phyloP scores from a whole-genome alignment of 2,888 invertebrate genomes.

The Acanthosepion pharaonis region DNA sequence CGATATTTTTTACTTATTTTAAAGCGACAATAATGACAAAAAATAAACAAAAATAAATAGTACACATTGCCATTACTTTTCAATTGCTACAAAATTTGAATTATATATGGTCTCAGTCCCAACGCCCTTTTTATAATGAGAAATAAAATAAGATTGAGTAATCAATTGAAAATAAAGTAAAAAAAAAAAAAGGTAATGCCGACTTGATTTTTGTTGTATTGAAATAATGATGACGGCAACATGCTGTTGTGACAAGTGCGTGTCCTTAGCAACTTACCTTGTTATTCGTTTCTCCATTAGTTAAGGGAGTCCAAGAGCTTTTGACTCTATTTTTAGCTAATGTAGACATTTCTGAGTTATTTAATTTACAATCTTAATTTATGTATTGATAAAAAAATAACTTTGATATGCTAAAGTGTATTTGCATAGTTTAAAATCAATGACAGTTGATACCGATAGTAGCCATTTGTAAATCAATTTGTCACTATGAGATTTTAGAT shows the following conservation, averaged over 20 bases:
- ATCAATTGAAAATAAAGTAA: too few species aligned
- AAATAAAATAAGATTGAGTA: too few species aligned
- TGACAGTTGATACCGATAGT: neutral
- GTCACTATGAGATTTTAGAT: neutral
- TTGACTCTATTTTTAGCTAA: conserved; percentile 70
- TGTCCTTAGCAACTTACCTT: conserved; percentile 60
- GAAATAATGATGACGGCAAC: neutral
- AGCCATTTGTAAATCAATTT: neutral
- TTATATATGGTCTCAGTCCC: too few species aligned
- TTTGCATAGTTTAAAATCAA: neutral
- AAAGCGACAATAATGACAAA: too few species aligned
- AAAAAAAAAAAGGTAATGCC: neutral
- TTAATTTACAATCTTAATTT: neutral
- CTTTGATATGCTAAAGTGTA: neutral
- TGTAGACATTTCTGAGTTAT: conserved; percentile 64
- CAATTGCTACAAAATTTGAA: too few species aligned
- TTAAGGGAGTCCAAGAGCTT: conserved; percentile 73
- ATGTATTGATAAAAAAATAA: neutral
- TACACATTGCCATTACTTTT: too few species aligned
- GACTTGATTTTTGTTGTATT: too few species aligned
- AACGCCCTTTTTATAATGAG: too few species aligned
- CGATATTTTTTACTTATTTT: too few species aligned
- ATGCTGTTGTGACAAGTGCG: neutral
- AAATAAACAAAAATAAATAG: too few species aligned
- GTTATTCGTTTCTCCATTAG: conserved; percentile 70